These are phyloP conservation scores for Hippocampus kuda DNA, from an alignment of 2,797 vertebrate species.

Conservation along the genomic window DNA sequence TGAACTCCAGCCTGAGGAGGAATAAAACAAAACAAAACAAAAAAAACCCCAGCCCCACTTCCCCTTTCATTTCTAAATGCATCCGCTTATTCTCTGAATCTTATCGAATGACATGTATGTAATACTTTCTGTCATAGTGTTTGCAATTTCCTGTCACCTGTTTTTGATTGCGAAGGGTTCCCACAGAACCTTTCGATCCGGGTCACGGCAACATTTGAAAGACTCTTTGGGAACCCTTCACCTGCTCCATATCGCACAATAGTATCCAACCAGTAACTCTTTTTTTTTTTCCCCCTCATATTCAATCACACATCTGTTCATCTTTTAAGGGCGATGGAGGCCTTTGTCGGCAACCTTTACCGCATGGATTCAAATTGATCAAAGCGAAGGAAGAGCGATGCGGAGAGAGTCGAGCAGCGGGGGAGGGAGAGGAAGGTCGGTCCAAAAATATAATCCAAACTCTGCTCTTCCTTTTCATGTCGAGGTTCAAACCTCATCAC, in stretches of 20 bases:
- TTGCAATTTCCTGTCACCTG: constrained; percentile 24
- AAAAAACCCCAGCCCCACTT: no score
- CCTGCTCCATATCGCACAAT: no score
- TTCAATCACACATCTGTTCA: constrained; percentile 45
- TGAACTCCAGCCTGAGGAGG: no score
- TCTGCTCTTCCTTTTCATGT: constrained; percentile 32
- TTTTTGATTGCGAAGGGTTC: not conserved
- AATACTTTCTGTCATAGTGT: not conserved
- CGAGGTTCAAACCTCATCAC: constrained; percentile 31
- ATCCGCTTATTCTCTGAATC: no score
- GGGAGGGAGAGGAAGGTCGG: constrained; percentile 19
- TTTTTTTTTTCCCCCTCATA: not conserved
- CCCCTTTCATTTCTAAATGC: no score
- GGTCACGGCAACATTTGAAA: no score
- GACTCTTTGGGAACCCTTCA: no score
- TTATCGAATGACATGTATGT: no score
- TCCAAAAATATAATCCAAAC: constrained; percentile 15
- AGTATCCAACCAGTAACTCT: no score
- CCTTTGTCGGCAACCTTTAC: constrained; percentile 34
- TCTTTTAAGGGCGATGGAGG: constrained; percentile 27
- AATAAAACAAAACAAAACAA: no score
- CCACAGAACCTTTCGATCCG: no score
- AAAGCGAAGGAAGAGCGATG: constrained; percentile 22
- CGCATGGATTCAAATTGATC: constrained; percentile 39
- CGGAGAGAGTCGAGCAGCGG: not conserved